A percentile compares a stretch with the other conserved stretches of the same genome.
Evolutionary conservation across 2,888 invertebrate genomes (phyloP).

Genomic region (Chesias legatella): DNA sequence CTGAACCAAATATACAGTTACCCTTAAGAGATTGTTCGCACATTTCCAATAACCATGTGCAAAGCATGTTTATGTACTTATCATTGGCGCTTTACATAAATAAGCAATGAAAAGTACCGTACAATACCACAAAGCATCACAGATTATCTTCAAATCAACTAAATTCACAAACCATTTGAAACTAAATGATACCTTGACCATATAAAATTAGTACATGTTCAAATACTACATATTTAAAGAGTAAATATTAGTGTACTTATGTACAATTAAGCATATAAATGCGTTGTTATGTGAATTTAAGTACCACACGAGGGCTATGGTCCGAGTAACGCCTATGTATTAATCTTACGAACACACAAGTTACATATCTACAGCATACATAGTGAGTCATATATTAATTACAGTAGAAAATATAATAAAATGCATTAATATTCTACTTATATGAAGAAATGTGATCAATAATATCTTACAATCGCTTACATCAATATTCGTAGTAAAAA

Average conservation of each 20-base stretch:
- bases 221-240: conserved; percentile 3
- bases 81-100: too few species aligned
- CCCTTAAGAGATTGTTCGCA: too few species aligned
- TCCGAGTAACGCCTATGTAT: conserved; percentile 18
- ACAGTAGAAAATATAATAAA: conserved; percentile 15
- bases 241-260: conserved; percentile 13
- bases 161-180: conserved; percentile 3
- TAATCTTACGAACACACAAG: conserved; percentile 25
- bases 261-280: conserved; percentile 13
- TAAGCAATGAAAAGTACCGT: too few species aligned
- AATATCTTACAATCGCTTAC: conserved; percentile 24
- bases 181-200: conserved; percentile 1
- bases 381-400: background rate
- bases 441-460: conserved; percentile 12
- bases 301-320: conserved; percentile 18
- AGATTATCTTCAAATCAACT: background rate
- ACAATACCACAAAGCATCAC: conserved; percentile 4
- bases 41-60: too few species aligned
- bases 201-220: conserved; percentile 6
- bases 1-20: too few species aligned
- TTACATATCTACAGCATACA: conserved; percentile 17
- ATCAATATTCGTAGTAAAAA: conserved; percentile 16
- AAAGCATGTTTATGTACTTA: too few species aligned
- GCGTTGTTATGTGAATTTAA: conserved; percentile 16
- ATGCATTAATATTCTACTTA: conserved; percentile 20